phyloP scores from a whole-genome alignment of 2,113 vertebrate species.

The Hemiprocne comata region DNA sequence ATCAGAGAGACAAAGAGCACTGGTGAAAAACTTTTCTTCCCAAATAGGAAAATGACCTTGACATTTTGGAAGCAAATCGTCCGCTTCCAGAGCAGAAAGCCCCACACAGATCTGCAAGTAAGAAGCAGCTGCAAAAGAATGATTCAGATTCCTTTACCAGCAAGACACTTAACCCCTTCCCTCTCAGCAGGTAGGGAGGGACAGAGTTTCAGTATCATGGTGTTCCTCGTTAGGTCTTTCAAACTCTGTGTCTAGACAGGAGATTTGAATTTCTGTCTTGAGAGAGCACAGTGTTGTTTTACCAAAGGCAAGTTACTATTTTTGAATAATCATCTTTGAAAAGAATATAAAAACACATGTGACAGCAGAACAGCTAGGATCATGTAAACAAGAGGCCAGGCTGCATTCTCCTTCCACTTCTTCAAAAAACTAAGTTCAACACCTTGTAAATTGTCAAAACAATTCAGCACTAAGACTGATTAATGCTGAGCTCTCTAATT shows the following conservation, averaged over 20 bases:
- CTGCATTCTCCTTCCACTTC: background rate
- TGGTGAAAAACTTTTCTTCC: background rate
- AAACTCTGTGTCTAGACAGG: background rate
- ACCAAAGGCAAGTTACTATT: background rate
- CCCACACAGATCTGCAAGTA: background rate
- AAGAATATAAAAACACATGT: background rate
- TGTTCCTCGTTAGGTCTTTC: background rate
- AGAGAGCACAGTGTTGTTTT: background rate
- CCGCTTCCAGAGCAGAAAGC: background rate
- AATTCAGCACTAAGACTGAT: background rate
- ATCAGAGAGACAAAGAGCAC: background rate
- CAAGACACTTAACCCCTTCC: background rate
- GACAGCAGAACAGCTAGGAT: background rate
- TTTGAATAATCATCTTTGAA: background rate
- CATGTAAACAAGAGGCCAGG: background rate
- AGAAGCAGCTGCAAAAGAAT: background rate
- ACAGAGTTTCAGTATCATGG: background rate
- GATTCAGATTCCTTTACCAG: background rate
- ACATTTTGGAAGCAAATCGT: background rate
- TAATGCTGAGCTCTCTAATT: background rate
- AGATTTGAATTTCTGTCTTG: background rate
- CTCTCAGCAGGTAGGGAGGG: background rate
- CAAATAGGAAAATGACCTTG: background rate
- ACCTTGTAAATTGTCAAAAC: background rate
- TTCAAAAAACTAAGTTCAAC: background rate